Evolutionary conservation across 2,888 invertebrate genomes (phyloP).

Genomic region (Drosophila formosana): DNA sequence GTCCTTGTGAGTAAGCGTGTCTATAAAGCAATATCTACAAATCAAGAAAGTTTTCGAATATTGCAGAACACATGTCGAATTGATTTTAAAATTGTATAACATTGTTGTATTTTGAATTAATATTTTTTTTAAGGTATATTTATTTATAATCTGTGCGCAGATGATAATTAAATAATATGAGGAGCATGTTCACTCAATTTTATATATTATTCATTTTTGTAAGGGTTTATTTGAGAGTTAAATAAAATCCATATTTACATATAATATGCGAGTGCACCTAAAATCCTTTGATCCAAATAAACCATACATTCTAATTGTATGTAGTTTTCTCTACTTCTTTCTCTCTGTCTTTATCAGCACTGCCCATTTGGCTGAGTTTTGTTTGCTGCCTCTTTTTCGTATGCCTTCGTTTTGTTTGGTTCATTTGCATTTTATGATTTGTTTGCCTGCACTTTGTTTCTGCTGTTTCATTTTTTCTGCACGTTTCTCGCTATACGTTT

Average conservation of each 20-base stretch:
- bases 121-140: too few species aligned
- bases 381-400: conserved; percentile 31
- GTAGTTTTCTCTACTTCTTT: conserved; percentile 29
- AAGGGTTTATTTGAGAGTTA: too few species aligned
- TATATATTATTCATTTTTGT: too few species aligned
- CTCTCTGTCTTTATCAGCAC: conserved; percentile 18
- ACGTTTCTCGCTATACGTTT: conserved; percentile 68
- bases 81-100: too few species aligned
- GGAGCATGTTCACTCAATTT: too few species aligned
- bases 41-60: background rate
- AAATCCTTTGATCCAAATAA: conserved; percentile 21
- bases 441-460: conserved; percentile 64
- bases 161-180: too few species aligned
- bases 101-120: too few species aligned
- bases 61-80: too few species aligned
- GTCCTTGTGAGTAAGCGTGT: background rate
- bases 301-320: conserved; percentile 19
- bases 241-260: too few species aligned
- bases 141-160: too few species aligned
- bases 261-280: too few species aligned
- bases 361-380: conserved; percentile 24
- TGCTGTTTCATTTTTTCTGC: conserved; percentile 34
- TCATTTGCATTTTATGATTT: conserved; percentile 79
- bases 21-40: background rate
- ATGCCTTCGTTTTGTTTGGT: conserved; percentile 22